A percentile compares a stretch with the other conserved stretches of the same genome.
These are phyloP conservation scores for Daktulosphaira vitifoliae DNA, from an alignment of 1,140 invertebrate genomes.

Conservation along the genomic window DNA sequence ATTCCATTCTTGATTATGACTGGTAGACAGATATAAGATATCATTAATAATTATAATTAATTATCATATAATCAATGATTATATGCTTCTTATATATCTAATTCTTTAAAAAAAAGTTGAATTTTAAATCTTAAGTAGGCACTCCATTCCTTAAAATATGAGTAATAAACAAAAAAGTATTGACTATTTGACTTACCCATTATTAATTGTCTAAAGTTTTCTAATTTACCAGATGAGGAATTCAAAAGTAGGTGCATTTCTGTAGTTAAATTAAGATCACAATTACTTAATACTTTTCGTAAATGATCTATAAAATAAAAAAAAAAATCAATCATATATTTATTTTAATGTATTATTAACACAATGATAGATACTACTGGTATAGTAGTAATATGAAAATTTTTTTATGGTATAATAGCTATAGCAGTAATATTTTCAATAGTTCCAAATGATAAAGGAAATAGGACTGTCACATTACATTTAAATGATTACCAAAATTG, in stretches of 20 bases:
- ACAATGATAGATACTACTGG: not conserved
- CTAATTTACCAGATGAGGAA: constrained; percentile 39
- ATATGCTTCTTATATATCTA: too few relatives aligned
- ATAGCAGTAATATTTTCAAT: not conserved
- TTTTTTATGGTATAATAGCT: not conserved
- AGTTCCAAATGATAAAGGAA: not conserved
- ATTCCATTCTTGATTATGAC: too few relatives aligned
- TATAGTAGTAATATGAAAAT: not conserved
- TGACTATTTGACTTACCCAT: too few relatives aligned
- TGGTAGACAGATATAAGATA: too few relatives aligned
- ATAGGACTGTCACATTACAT: too few relatives aligned
- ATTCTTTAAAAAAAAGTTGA: too few relatives aligned
- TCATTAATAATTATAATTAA: too few relatives aligned
- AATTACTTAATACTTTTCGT: constrained; percentile 38
- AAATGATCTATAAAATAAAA: constrained; percentile 31
- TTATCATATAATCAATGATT: too few relatives aligned
- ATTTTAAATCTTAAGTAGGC: too few relatives aligned
- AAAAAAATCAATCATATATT: not conserved
- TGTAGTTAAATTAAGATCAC: constrained; percentile 40
- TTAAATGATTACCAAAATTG: not conserved
- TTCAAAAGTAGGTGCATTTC: constrained; percentile 40
- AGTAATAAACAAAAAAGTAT: too few relatives aligned
- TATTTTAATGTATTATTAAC: not conserved
- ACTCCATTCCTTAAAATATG: too few relatives aligned
- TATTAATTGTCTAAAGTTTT: constrained; percentile 39